A percentile compares a stretch with the other conserved stretches of the same genome.
phyloP scores from a whole-genome alignment of 2,797 vertebrate genomes.

The Lithobates pipiens region DNA sequence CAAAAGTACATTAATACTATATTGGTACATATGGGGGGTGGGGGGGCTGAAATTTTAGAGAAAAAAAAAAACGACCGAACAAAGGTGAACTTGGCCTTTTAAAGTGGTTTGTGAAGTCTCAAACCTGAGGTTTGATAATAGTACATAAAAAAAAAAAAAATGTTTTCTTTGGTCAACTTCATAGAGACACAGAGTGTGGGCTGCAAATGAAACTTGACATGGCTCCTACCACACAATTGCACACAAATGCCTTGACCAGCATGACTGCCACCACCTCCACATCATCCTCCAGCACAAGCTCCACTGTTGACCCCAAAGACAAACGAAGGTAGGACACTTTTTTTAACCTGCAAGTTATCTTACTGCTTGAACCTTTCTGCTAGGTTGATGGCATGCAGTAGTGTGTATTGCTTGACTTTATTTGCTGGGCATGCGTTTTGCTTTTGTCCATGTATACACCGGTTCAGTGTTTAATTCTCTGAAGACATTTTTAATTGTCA shows the following conservation, averaged over 20 bases:
- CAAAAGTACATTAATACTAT: too few species aligned
- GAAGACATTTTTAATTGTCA: background rate
- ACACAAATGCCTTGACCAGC: slow-evolving; percentile 57
- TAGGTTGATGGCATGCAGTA: background rate
- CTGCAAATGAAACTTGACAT: slow-evolving; percentile 66
- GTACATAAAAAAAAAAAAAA: slow-evolving; percentile 13
- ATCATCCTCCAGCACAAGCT: slow-evolving; percentile 38
- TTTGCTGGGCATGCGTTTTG: background rate
- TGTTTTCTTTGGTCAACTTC: slow-evolving; percentile 35
- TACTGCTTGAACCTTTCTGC: background rate
- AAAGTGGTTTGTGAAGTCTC: background rate
- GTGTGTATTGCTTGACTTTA: background rate
- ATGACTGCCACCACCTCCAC: slow-evolving; percentile 53
- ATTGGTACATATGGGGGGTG: too few species aligned
- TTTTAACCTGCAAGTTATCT: slow-evolving; percentile 12
- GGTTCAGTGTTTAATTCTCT: background rate
- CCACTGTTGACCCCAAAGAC: slow-evolving; percentile 65
- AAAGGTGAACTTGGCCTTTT: too few species aligned
- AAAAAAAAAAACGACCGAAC: too few species aligned
- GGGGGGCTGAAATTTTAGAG: too few species aligned
- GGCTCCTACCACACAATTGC: slow-evolving; percentile 57
- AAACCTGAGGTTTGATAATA: too few species aligned
- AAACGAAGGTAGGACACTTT: slow-evolving; percentile 67
- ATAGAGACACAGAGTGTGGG: slow-evolving; percentile 65
- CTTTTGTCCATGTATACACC: background rate